Percentiles rank a stretch among this genome's conserved stretches.
Evolutionary conservation across 92 coral and sea anemone genomes (phyloP).

Genomic region (Epizoanthus ramosus): DNA sequence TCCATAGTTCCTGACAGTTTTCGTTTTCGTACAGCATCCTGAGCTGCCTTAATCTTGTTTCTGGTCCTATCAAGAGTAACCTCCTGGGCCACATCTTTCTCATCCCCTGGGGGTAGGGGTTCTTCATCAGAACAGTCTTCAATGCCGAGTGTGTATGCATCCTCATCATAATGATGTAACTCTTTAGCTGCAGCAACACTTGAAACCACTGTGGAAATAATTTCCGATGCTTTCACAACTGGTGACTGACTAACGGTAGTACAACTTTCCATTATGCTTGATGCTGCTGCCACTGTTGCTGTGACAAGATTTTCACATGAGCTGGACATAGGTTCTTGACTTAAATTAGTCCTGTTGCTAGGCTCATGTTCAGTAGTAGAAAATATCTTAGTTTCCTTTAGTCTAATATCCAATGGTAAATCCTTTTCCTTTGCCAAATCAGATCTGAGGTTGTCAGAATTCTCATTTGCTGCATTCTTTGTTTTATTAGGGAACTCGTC

Average conservation of each 20-base stretch:
- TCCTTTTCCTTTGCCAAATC: slow-evolving; percentile 8
- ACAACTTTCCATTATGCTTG: slow-evolving; percentile 34
- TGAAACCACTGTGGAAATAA: slow-evolving; percentile 64
- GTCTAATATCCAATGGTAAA: not conserved
- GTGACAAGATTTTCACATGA: slow-evolving; percentile 37
- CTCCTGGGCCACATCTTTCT: slow-evolving; percentile 67
- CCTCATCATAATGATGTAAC: slow-evolving; percentile 54
- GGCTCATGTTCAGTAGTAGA: not conserved
- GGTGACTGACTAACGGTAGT: not conserved
- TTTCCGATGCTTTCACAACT: slow-evolving; percentile 54
- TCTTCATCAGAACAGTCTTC: slow-evolving; percentile 80
- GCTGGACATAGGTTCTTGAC: slow-evolving; percentile 2
- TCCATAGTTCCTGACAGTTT: slow-evolving; percentile 71
- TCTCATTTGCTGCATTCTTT: not conserved
- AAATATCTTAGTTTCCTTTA: not conserved
- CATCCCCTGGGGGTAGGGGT: slow-evolving; percentile 86
- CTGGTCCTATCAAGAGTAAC: slow-evolving; percentile 65
- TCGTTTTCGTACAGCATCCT: slow-evolving; percentile 71
- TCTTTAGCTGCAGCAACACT: slow-evolving; percentile 39
- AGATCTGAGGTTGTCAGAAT: not conserved
- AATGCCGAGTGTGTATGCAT: slow-evolving; percentile 66
- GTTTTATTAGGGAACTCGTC: not conserved
- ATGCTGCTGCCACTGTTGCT: slow-evolving; percentile 20
- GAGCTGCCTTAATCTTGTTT: slow-evolving; percentile 68
- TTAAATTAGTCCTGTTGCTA: not conserved